Evolutionary conservation across 1,140 invertebrate species (phyloP), one percentile per base, ranked within the genome.

Genomic region (Scaptomyza hsui): DNA sequence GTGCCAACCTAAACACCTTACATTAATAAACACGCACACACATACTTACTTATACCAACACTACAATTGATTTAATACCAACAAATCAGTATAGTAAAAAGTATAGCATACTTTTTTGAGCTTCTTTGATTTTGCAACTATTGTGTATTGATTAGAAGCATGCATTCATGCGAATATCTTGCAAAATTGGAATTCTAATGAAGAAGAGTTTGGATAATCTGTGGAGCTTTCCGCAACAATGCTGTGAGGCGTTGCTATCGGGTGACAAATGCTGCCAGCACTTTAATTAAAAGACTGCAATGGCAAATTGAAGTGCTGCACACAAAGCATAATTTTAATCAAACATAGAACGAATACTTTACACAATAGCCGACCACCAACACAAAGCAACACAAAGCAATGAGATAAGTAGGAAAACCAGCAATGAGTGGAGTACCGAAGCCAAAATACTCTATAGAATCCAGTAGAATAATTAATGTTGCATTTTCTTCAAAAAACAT

Each of bases 271-370:
- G 56, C 62, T 57, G 67, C 37, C 45, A 49, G 65, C 62, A 75
- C 78, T 77, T 81, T 86, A 81, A 85, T 85, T 80, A 85, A 85
- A 86, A 86, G 63, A 64, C 77, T 60, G 69, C 77, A 68, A 80
- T 77, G 62, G 55, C 81, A 74, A 77, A 81, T 86, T 77, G 80
- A 77, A 85, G 73, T 64, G 81, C 77, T 67, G 60, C 39, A 73
- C 67, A 73, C 67, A 71, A 62, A 61, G 82, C 81, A 85, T 85
- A 86, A 85, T 88, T 85, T 88, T 88, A 85, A 81, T 86, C 82
- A 85, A 85, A 88, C 81, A 81, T 62, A 44, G 53, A 75, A 44
- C 35, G 29, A 48, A 18, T 47, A 19, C 19, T 24, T 57, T 4
- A 57, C 76, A 80, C 72, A 85, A 76, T 75, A 51, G 39, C 26